A percentile compares a stretch with the other conserved stretches of the same genome.
These are phyloP conservation scores for Dinothrombium tinctorium DNA, from an alignment of 1,140 invertebrate genomes.

Conservation along the genomic window DNA sequence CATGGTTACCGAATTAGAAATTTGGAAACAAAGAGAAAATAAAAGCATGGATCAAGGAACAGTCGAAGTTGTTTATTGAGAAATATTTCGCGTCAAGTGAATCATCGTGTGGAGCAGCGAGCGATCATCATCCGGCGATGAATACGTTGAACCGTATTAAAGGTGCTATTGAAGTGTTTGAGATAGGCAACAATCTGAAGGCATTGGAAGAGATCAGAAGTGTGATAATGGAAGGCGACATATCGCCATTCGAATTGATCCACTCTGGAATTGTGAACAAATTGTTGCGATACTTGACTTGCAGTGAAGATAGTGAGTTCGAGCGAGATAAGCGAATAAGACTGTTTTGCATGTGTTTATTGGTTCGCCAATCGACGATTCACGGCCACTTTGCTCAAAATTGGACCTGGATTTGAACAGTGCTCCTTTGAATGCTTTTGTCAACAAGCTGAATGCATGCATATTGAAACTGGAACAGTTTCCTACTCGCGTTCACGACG, in stretches of 20 bases:
- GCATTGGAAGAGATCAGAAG: slow-evolving; percentile 55
- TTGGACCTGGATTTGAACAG: slow-evolving; percentile 20
- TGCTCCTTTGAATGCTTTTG: slow-evolving; percentile 49
- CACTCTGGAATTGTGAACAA: slow-evolving; percentile 76
- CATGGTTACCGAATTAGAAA: too few relatives aligned
- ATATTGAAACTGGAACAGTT: slow-evolving; percentile 95
- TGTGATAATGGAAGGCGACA: slow-evolving; percentile 74
- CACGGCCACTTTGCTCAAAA: slow-evolving; percentile 27
- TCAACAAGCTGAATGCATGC: slow-evolving; percentile 77
- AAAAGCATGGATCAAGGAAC: slow-evolving; percentile 69
- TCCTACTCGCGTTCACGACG: slow-evolving; percentile 82
- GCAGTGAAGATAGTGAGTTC: slow-evolving; percentile 14
- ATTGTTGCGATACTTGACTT: slow-evolving; percentile 54
- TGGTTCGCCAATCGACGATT: slow-evolving; percentile 42
- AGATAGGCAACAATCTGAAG: slow-evolving; percentile 34
- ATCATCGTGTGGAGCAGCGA: slow-evolving; percentile 18
- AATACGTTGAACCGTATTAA: slow-evolving; percentile 48
- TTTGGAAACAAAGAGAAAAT: slow-evolving; percentile 68
- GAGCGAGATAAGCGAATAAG: slow-evolving; percentile 55
- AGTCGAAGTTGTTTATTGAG: slow-evolving; percentile 41
- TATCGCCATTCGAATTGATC: slow-evolving; percentile 92
- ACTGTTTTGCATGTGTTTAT: slow-evolving; percentile 77
- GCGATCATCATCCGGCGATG: slow-evolving; percentile 24
- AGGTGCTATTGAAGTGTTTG: slow-evolving; percentile 40
- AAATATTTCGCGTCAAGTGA: too few relatives aligned